phyloP scores from a whole-genome alignment of 2,797 vertebrate genomes.

The Peromyscus aztecus region DNA sequence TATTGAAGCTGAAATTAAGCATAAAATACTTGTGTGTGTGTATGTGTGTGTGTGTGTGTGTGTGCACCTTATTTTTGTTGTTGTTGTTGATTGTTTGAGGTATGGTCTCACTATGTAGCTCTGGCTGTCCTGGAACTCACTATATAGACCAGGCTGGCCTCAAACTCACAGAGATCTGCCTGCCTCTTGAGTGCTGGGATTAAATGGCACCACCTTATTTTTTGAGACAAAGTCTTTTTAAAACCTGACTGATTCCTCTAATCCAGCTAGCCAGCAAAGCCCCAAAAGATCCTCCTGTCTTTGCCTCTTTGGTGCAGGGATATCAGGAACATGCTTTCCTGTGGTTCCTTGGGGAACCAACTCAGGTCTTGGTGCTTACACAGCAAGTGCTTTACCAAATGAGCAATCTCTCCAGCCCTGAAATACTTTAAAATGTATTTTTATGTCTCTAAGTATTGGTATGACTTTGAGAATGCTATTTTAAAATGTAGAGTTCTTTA shows the following conservation, averaged over 20 bases:
- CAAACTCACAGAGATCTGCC: neutral
- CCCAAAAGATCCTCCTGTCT: too few species aligned
- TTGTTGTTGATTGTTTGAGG: neutral
- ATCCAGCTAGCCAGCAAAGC: neutral
- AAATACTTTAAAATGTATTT: neutral
- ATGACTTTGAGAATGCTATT: constrained; percentile 39
- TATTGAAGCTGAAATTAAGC: constrained; percentile 81
- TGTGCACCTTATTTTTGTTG: neutral
- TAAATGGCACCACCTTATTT: neutral
- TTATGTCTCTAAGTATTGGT: constrained; percentile 39
- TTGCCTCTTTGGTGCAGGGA: neutral
- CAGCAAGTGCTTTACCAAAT: neutral
- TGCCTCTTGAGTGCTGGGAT: neutral
- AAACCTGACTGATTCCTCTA: neutral
- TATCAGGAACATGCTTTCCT: neutral
- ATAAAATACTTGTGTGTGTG: neutral
- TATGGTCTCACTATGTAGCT: neutral
- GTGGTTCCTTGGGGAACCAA: neutral
- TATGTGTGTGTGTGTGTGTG: neutral
- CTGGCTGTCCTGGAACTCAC: neutral
- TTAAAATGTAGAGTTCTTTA: constrained; percentile 13
- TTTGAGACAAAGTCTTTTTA: neutral
- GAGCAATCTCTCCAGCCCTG: neutral
- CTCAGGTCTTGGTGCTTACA: neutral
- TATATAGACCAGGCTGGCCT: neutral